Percentiles rank a stretch among this genome's conserved stretches.
phyloP scores from a whole-genome alignment of 53 echinoderm and acorn worm species.

The Paracentrotus lividus region DNA sequence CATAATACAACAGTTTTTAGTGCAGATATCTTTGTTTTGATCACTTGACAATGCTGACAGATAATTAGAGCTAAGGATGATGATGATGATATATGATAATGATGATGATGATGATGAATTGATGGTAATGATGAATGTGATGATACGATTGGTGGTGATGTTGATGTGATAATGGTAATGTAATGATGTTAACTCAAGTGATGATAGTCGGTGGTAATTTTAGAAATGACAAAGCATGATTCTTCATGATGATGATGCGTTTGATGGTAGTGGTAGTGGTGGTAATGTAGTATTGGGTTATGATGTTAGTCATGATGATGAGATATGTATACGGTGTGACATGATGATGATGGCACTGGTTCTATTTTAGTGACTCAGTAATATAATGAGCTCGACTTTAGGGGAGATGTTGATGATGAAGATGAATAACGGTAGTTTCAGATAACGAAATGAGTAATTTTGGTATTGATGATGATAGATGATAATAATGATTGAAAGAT shows the following conservation, averaged over 20 bases:
- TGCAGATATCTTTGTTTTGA: no score
- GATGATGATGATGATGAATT: conserved; percentile 50
- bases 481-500: not conserved
- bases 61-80: no score
- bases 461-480: not conserved
- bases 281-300: not conserved
- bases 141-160: not conserved
- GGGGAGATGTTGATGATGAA: not conserved
- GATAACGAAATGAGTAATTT: no score
- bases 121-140: conserved; percentile 19
- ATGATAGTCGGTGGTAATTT: conserved; percentile 6
- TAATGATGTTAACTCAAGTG: not conserved
- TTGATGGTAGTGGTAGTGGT: not conserved
- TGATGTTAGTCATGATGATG: conserved; percentile 14
- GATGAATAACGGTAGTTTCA: not conserved
- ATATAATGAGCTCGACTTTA: no score
- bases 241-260: not conserved
- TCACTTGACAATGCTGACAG: conserved; percentile 35
- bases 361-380: not conserved
- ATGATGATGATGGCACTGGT: not conserved
- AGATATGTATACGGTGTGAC: not conserved
- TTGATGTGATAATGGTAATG: not conserved
- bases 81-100: conserved; percentile 37
- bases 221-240: not conserved
- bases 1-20: not conserved